Percentiles rank a stretch among this genome's conserved stretches.
Conservation (phyloP, 2,113 vertebrate genomes). For the Phoxinus phoxinus region DNA sequence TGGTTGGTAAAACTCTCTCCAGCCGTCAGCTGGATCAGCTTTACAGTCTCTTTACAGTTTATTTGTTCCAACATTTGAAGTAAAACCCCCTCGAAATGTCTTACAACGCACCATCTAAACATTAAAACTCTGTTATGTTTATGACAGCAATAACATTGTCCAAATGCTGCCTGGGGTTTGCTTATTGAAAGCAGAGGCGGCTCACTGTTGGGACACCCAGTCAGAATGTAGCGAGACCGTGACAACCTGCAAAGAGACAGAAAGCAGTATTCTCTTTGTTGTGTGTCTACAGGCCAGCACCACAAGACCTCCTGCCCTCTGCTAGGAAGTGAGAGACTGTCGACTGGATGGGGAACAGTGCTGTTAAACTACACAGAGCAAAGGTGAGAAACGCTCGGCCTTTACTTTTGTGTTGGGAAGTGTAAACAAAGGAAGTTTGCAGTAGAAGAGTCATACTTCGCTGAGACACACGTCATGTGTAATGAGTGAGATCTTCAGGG, state of each 20-base stretch:
- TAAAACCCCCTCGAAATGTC: not conserved
- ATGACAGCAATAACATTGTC: conserved; percentile 43
- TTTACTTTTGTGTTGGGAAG: not conserved
- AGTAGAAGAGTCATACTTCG: not conserved
- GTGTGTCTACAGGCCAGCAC: not conserved
- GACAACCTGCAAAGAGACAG: conserved; percentile 30
- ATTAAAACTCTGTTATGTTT: conserved; percentile 38
- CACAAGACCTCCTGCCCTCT: not conserved
- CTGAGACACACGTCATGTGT: conserved; percentile 11
- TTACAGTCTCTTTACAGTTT: conserved; percentile 14
- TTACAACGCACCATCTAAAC: conserved; percentile 26
- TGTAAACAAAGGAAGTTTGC: conserved; percentile 36
- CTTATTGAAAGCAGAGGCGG: conserved; percentile 49
- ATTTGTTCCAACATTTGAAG: conserved; percentile 9
- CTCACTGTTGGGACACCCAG: conserved; percentile 31
- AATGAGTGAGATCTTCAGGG: conserved; percentile 23
- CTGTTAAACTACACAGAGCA: conserved; percentile 28
- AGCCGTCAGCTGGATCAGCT: conserved; percentile 14
- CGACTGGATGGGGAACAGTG: conserved; percentile 3
- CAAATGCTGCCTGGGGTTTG: conserved; percentile 37
- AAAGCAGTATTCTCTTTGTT: conserved; percentile 33
- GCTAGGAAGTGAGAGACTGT: conserved; percentile 28
- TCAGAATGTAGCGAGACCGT: conserved; percentile 17
- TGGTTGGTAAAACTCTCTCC: not conserved
- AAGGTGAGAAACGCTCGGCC: not conserved